Conservation (phyloP, 2,888 invertebrate genomes). For the Scaptomyza polygonia region DNA sequence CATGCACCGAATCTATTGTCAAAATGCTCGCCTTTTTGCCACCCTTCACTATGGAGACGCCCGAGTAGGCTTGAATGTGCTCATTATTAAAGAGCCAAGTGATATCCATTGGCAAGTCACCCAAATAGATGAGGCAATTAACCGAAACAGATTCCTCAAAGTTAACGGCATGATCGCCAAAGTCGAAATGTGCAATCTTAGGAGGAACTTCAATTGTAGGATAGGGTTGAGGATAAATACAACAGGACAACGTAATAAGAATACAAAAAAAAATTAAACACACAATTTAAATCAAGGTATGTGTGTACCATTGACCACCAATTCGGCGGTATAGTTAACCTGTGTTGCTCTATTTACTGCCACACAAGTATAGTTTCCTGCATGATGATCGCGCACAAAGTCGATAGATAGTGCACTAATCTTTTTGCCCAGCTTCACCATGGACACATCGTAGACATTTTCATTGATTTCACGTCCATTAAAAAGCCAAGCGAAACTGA, state of each 20-base stretch:
- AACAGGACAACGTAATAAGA: slow-evolving; percentile 12
- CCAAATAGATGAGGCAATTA: slow-evolving; percentile 87
- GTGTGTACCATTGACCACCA: slow-evolving; percentile 86
- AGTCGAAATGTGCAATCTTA: slow-evolving; percentile 89
- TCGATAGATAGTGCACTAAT: slow-evolving; percentile 89
- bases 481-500: slow-evolving; percentile 89
- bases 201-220: slow-evolving; percentile 87
- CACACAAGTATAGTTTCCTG: slow-evolving; percentile 90
- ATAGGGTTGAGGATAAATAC: not conserved
- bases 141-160: slow-evolving; percentile 88
- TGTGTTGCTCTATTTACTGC: slow-evolving; percentile 88
- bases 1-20: slow-evolving; percentile 87
- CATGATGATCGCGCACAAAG: slow-evolving; percentile 88
- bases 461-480: slow-evolving; percentile 83
- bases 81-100: slow-evolving; percentile 85
- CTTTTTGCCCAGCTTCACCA: slow-evolving; percentile 86
- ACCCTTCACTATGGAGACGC: slow-evolving; percentile 84
- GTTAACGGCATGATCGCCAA: slow-evolving; percentile 89
- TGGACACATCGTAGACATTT: slow-evolving; percentile 85
- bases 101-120: slow-evolving; percentile 88
- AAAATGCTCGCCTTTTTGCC: slow-evolving; percentile 87
- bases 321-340: slow-evolving; percentile 86
- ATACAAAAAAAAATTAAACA: slow-evolving; percentile 26
- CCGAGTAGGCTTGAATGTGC: slow-evolving; percentile 82
- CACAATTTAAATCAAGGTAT: not conserved